Evolutionary conservation across 2,888 invertebrate genomes (phyloP), one percentile per base, ranked within the genome.

Genomic region (Parnassius apollo): DNA sequence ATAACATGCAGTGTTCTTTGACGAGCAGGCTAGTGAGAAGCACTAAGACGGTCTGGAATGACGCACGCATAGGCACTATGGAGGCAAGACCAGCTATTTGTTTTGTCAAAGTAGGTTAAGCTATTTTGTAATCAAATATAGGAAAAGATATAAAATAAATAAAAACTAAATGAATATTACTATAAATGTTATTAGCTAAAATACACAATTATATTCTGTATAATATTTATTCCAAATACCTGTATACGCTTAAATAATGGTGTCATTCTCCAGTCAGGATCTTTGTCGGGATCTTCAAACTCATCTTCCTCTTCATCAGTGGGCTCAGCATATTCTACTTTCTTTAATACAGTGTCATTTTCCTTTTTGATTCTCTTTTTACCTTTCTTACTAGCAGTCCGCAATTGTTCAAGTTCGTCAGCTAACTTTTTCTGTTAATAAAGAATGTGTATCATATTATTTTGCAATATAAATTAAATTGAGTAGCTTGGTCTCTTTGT

Each of bases 211-310:
- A 49, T n/a, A 9, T 8, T 4, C 25, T 0, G 25, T 25, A 25
- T 25, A 25, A 25, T 25, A 25, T 25, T 25, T 25, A 9, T n/a
- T 9, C 42, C 42, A 45, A 44, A 51, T 61, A 88, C 89, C 82
- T 86, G 86, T 72, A 88, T 90, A 52, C 90, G 77, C 68, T 91
- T 94, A 61, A 91, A 93, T 0, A 95, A 77, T 0, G 95, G 96
- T 1, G 95, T 95, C 49, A 93, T 93, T 46, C 83, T 84, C 95
- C 95, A 96, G 73, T 96, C 95, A 0, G 95, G 95, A 77, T 96
- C 95, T 2, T 88, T 82, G 0, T 65, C 59, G 42, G 85, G 82
- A 44, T 86, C 84, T 13, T 78, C 79, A 0, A 83, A 83, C 1
- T 84, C 81, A 0, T 86, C 75, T 1, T 77, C 86, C 12, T 88